Conservation (phyloP, 2,113 vertebrate species). For the Periophthalmodon schlosseri region DNA sequence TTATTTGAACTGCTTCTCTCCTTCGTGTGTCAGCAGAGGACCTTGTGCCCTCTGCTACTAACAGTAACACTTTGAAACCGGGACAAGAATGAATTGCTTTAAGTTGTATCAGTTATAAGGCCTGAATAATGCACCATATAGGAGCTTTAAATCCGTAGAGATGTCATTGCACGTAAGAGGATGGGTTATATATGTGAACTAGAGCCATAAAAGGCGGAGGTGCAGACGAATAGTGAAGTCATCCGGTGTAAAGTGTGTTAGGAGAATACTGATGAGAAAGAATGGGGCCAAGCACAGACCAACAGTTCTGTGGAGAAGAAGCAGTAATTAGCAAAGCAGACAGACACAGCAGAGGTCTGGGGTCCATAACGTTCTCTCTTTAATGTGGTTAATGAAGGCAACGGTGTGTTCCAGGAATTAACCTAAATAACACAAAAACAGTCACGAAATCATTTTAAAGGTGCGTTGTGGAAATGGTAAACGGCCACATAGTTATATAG, state of each 20-base stretch:
- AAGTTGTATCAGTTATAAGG: background rate
- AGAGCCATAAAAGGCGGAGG: background rate
- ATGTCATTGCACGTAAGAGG: background rate
- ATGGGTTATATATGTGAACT: background rate
- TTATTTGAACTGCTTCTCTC: background rate
- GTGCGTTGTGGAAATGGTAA: background rate
- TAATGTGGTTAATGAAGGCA: background rate
- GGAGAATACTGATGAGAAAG: constrained; percentile 28
- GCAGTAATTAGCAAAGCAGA: constrained; percentile 15
- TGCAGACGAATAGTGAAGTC: constrained; percentile 13
- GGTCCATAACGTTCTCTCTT: background rate
- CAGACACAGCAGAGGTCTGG: background rate
- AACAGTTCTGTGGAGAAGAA: background rate
- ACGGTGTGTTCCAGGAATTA: background rate
- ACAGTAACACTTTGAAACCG: background rate
- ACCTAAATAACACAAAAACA: background rate
- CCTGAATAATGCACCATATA: background rate
- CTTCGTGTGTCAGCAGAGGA: background rate
- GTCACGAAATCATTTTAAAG: background rate
- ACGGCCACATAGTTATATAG: no score
- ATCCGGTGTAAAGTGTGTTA: constrained; percentile 10
- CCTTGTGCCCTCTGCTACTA: background rate
- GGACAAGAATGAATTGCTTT: background rate
- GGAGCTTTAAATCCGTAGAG: background rate
- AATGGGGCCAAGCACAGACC: background rate